phyloP scores from a whole-genome alignment of 2,888 invertebrate genomes.

The Amblyteles armatorius region DNA sequence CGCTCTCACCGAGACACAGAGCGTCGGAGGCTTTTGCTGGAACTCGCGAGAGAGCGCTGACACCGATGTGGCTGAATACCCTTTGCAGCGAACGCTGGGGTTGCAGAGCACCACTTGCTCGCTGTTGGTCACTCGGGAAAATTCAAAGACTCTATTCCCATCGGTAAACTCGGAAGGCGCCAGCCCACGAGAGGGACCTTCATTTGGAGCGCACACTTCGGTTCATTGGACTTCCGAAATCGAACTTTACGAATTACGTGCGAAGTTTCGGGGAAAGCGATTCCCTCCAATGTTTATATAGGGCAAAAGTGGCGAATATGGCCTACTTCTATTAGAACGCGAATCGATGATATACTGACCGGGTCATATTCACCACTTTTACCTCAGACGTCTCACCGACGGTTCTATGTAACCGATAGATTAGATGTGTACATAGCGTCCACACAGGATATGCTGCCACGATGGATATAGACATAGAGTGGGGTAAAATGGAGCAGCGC shows the following conservation, averaged over 20 bases:
- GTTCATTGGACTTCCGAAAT: not conserved
- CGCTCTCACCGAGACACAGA: not conserved
- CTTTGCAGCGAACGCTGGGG: not conserved
- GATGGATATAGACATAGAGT: no score
- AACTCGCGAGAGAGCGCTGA: slow-evolving; percentile 55
- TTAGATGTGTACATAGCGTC: no score
- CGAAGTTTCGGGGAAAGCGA: not conserved
- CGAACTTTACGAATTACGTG: not conserved
- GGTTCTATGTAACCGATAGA: no score
- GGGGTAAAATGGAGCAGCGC: not conserved
- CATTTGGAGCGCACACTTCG: not conserved
- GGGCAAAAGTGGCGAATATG: not conserved
- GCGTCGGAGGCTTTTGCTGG: slow-evolving; percentile 21
- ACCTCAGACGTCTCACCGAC: no score
- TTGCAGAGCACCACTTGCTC: slow-evolving; percentile 47
- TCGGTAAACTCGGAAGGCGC: not conserved
- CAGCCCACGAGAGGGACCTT: not conserved
- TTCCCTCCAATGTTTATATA: not conserved
- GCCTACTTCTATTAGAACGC: no score
- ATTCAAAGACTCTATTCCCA: not conserved
- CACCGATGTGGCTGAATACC: slow-evolving; percentile 35
- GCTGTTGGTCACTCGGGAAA: slow-evolving; percentile 42
- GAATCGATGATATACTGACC: no score
- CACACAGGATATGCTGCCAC: no score
- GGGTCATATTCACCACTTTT: no score